Conservation (phyloP, 2,113 vertebrate species). For the Thunnus thynnus region DNA sequence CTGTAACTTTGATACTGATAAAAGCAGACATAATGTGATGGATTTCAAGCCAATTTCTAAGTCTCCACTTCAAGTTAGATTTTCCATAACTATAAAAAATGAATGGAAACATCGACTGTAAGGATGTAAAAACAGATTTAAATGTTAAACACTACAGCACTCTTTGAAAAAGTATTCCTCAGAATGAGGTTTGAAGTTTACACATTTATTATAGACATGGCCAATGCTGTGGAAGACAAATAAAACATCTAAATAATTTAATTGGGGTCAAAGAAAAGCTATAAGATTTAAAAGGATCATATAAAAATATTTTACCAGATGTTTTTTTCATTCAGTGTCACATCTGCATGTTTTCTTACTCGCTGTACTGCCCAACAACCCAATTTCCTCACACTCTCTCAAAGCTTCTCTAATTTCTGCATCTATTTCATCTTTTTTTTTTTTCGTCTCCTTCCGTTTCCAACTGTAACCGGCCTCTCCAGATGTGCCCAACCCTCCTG, state of each 20-base stretch:
- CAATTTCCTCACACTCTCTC: neutral
- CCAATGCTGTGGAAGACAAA: no score
- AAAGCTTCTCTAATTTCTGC: slow-evolving; percentile 9
- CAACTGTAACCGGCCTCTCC: slow-evolving; percentile 55
- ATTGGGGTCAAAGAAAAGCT: neutral
- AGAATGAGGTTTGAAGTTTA: no score
- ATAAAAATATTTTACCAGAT: neutral
- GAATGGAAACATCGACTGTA: no score
- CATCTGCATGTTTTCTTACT: neutral
- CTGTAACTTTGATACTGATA: no score
- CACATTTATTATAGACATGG: no score
- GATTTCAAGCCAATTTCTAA: no score
- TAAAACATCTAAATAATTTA: neutral
- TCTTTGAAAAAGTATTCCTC: no score
- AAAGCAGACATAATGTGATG: no score
- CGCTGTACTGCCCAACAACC: neutral
- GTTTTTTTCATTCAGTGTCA: neutral
- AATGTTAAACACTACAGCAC: no score
- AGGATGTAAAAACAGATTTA: no score
- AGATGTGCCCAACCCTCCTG: slow-evolving; percentile 92
- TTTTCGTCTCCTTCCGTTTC: neutral
- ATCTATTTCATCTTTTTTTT: slow-evolving; percentile 18
- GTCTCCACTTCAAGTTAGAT: no score
- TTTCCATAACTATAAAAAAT: no score
- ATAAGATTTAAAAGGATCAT: neutral